phyloP scores from a whole-genome alignment of 30 jellyfish, hydroid and myxozoan genomes.

The Turritopsis rubra region DNA sequence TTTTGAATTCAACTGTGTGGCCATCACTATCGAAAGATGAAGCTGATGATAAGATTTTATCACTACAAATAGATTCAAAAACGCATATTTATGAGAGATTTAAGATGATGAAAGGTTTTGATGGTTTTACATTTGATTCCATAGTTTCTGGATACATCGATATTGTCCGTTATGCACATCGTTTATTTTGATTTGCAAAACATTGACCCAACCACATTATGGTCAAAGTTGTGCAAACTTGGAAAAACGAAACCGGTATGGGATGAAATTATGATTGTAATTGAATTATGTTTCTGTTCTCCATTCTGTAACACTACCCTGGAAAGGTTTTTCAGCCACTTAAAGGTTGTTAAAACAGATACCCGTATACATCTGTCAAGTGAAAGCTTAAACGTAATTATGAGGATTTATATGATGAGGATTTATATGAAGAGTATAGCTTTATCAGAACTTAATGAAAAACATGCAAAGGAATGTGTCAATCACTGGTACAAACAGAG shows the following conservation, averaged over 20 bases:
- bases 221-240: background rate
- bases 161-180: background rate
- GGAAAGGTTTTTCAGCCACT: background rate
- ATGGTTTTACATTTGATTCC: background rate
- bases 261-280: background rate
- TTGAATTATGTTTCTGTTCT: background rate
- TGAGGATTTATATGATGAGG: background rate
- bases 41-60: background rate
- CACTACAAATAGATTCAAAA: background rate
- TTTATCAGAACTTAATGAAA: background rate
- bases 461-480: background rate
- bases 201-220: background rate
- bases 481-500: background rate
- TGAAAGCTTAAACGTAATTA: background rate
- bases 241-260: background rate
- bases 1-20: background rate
- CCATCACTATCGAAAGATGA: background rate
- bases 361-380: background rate
- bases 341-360: background rate
- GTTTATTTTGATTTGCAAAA: background rate
- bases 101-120: background rate
- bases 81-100: background rate
- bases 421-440: background rate
- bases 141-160: background rate
- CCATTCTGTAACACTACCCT: background rate